These are phyloP conservation scores for Cephus cinctus DNA, from an alignment of 1,140 invertebrate species.

Conservation along the genomic window DNA sequence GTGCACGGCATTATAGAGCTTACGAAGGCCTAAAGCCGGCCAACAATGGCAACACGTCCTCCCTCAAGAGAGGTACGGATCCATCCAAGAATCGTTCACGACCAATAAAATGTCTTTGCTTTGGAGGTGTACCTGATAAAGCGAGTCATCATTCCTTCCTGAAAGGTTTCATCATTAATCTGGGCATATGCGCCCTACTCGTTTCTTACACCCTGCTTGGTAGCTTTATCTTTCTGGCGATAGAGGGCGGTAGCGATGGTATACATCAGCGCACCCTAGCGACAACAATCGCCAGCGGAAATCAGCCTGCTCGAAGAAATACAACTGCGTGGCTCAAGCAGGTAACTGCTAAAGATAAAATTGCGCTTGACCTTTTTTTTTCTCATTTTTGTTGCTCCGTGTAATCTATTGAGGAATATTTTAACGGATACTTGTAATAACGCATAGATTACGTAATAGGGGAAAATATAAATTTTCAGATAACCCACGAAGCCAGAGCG, in stretches of 20 bases:
- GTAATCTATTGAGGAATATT: no score
- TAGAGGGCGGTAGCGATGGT: constrained; percentile 73
- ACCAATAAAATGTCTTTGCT: constrained; percentile 63
- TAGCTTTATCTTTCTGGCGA: constrained; percentile 88
- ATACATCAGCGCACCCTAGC: constrained; percentile 67
- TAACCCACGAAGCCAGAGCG: constrained; percentile 65
- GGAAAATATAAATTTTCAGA: no score
- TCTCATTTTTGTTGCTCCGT: constrained; percentile 3
- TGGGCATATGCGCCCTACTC: constrained; percentile 83
- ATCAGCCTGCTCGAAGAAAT: constrained; percentile 52
- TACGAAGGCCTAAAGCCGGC: constrained; percentile 53
- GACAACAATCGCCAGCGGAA: constrained; percentile 58
- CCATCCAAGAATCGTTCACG: constrained; percentile 4
- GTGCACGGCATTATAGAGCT: constrained; percentile 45
- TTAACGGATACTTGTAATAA: no score
- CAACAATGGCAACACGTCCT: constrained; percentile 55
- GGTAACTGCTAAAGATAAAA: constrained; percentile 28
- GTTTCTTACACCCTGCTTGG: constrained; percentile 88
- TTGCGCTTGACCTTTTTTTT: constrained; percentile 8
- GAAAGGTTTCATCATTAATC: constrained; percentile 77
- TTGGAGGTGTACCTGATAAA: constrained; percentile 62
- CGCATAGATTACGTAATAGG: no score
- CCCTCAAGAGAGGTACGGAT: constrained; percentile 43
- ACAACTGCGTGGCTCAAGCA: constrained; percentile 49
- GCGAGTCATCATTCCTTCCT: constrained; percentile 66